Evolutionary conservation across 2,797 vertebrate genomes (phyloP).

Genomic region (Okamejei kenojei): DNA sequence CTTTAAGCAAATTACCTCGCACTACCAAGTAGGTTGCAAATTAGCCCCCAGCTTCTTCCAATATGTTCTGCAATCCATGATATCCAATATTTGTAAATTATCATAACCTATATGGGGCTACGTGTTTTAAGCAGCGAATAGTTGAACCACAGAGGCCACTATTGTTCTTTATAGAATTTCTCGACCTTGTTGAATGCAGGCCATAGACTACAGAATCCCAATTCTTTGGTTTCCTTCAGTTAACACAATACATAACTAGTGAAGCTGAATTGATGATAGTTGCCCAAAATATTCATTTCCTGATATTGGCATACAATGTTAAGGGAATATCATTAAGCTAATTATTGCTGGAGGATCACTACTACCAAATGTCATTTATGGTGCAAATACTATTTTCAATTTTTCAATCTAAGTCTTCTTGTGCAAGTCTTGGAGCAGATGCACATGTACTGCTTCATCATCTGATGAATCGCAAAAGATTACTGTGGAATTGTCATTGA

Average conservation of each 20-base stretch:
- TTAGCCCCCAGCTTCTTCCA: neutral
- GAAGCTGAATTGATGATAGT: neutral
- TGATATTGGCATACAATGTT: neutral
- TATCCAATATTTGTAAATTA: neutral
- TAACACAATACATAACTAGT: neutral
- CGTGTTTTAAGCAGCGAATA: neutral
- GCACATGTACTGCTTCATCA: neutral
- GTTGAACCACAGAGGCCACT: neutral
- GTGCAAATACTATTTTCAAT: neutral
- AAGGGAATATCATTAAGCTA: neutral
- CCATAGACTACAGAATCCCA: neutral
- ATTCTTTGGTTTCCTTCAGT: neutral
- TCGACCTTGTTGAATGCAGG: neutral
- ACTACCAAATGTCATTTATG: neutral
- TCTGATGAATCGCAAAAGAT: neutral
- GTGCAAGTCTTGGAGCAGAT: neutral
- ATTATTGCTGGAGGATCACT: no score
- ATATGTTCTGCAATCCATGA: neutral
- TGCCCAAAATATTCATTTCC: neutral
- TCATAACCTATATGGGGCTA: neutral
- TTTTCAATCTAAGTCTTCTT: neutral
- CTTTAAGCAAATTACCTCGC: neutral
- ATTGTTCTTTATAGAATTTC: neutral
- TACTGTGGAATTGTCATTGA: no score
- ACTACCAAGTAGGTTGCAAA: neutral